phyloP scores from a whole-genome alignment of 2,888 invertebrate genomes.

The Argyresthia goedartella region DNA sequence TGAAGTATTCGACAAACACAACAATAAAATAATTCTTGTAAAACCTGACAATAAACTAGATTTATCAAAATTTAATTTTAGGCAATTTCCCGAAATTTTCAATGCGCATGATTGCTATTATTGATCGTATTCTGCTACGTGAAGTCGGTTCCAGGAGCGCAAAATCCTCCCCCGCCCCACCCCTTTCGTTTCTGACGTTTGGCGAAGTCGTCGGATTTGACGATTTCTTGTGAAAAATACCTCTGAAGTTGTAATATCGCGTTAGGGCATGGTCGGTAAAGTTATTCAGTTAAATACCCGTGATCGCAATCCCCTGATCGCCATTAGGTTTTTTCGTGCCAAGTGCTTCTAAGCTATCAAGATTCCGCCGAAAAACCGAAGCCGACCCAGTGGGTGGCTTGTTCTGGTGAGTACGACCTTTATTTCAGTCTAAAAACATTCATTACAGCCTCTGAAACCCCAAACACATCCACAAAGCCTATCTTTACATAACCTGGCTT shows the following conservation, averaged over 20 bases:
- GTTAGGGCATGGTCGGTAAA: constrained; percentile 66
- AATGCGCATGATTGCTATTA: no score
- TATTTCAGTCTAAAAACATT: background rate
- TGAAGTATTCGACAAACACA: no score
- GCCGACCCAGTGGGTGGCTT: constrained; percentile 87
- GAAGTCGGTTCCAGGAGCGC: background rate
- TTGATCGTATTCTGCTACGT: no score
- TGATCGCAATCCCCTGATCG: constrained; percentile 53
- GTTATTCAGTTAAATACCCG: constrained; percentile 51
- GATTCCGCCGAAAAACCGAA: constrained; percentile 85
- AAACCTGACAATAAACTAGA: no score
- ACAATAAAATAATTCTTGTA: no score
- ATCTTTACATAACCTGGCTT: no score
- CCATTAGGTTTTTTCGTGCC: constrained; percentile 66
- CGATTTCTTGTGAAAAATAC: constrained; percentile 46
- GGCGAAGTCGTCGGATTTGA: constrained; percentile 40
- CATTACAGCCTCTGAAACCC: no score
- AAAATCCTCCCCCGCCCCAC: constrained; percentile 17
- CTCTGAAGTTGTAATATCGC: constrained; percentile 27
- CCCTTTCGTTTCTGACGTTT: constrained; percentile 58
- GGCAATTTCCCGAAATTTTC: no score
- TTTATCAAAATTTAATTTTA: no score
- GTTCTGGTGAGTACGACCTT: constrained; percentile 69
- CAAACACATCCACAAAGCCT: no score
- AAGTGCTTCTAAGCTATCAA: constrained; percentile 78